A percentile compares a stretch with the other conserved stretches of the same genome.
Evolutionary conservation across 1,140 invertebrate species (phyloP).

Genomic region (Drusus annulatus): DNA sequence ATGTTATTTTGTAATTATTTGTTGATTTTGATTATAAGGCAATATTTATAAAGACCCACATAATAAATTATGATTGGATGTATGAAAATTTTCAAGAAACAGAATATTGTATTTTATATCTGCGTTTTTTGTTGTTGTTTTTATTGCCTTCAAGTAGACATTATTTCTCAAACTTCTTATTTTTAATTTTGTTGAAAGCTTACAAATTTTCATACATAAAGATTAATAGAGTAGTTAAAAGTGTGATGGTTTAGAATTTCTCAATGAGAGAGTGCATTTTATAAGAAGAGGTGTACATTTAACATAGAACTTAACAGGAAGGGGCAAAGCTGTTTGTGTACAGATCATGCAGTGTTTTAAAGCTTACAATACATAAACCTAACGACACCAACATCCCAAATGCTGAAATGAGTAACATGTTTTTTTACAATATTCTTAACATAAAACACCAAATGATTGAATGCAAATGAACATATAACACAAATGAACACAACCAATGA

Average conservation of each 20-base stretch:
- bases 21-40: no score
- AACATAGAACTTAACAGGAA: neutral
- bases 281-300: neutral
- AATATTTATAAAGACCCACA: no score
- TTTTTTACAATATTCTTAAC: constrained; percentile 41
- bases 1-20: no score
- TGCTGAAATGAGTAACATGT: constrained; percentile 8
- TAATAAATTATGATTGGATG: no score
- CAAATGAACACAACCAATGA: constrained; percentile 50
- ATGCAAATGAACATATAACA: constrained; percentile 47
- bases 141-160: no score
- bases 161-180: no score
- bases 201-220: constrained; percentile 6
- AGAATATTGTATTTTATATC: no score
- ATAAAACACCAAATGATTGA: constrained; percentile 50
- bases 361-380: constrained; percentile 5
- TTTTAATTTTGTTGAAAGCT: neutral
- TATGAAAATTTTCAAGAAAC: no score
- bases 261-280: neutral
- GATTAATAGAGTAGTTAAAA: neutral
- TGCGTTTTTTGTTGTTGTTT: no score
- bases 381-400: constrained; percentile 42
- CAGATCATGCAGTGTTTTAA: constrained; percentile 48
- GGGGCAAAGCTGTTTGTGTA: constrained; percentile 30
- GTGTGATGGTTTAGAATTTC: no score